Evolutionary conservation across 2,797 vertebrate species (phyloP).

Genomic region (Alca torda): DNA sequence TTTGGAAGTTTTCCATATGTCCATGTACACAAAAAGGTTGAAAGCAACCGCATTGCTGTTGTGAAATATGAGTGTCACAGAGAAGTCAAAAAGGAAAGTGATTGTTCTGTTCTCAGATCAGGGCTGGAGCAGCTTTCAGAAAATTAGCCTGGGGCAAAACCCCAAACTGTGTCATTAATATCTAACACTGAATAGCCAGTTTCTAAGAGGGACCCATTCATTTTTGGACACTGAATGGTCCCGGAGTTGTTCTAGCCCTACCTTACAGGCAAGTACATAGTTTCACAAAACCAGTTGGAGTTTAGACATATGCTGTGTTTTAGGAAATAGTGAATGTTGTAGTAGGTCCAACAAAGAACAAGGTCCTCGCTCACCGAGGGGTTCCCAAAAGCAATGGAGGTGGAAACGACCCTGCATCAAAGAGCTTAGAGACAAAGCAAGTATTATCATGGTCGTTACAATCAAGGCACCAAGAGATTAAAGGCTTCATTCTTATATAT

Average conservation of each 20-base stretch:
- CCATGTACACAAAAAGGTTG: background rate
- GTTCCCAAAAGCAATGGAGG: background rate
- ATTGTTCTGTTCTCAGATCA: background rate
- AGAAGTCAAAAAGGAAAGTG: background rate
- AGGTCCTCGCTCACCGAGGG: slow-evolving; percentile 13
- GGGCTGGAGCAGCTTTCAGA: background rate
- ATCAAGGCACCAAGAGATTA: slow-evolving; percentile 37
- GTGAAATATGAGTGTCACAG: slow-evolving; percentile 16
- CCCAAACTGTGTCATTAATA: background rate
- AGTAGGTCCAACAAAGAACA: background rate
- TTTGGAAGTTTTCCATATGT: background rate
- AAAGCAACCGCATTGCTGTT: background rate
- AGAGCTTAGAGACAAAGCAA: slow-evolving; percentile 32
- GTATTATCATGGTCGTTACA: background rate
- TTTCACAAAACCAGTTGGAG: background rate
- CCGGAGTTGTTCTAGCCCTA: background rate
- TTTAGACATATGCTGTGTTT: background rate
- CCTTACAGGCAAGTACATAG: background rate
- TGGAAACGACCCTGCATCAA: slow-evolving; percentile 20
- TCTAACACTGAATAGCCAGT: background rate
- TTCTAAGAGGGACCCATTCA: slow-evolving; percentile 37
- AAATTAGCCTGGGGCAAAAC: slow-evolving; percentile 23
- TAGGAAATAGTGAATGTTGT: background rate
- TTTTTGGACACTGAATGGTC: background rate
- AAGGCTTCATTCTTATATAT: background rate